Evolutionary conservation across 2,113 vertebrate genomes (phyloP).

Genomic region (Psettodes erumei): DNA sequence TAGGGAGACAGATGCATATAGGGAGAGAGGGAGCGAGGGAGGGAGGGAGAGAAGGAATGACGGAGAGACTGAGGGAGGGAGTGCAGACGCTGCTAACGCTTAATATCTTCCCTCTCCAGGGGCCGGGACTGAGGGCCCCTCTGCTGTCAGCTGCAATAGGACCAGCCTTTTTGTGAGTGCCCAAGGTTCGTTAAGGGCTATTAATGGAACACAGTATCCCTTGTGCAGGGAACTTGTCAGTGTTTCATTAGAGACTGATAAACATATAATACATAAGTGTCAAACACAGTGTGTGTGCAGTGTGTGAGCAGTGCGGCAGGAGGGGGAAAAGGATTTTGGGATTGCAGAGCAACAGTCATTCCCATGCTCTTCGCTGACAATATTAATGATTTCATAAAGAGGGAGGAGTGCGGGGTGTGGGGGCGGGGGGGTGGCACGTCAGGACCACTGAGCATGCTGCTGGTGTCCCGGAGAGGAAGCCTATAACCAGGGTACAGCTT

Average conservation of each 20-base stretch:
- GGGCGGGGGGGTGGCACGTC: neutral
- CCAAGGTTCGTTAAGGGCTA: conserved; percentile 82
- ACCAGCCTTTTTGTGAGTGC: conserved; percentile 73
- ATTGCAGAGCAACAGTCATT: conserved; percentile 63
- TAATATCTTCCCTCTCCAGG: conserved; percentile 80
- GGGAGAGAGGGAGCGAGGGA: conserved; percentile 12
- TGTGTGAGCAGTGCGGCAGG: conserved; percentile 60
- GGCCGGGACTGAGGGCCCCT: conserved; percentile 70
- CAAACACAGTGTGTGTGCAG: conserved; percentile 66
- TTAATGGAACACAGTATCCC: conserved; percentile 78
- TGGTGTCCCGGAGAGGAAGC: conserved; percentile 35
- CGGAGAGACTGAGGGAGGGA: conserved; percentile 56
- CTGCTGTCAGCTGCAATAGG: conserved; percentile 79
- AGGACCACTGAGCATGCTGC: conserved; percentile 32
- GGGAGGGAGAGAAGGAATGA: conserved; percentile 22
- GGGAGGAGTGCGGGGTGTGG: conserved; percentile 9
- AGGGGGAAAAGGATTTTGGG: conserved; percentile 66
- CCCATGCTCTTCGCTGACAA: conserved; percentile 67
- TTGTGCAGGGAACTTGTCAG: conserved; percentile 79
- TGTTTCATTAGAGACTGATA: conserved; percentile 83
- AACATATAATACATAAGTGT: conserved; percentile 80
- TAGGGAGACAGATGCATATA: conserved; percentile 60
- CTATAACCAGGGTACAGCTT: conserved; percentile 18
- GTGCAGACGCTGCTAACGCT: conserved; percentile 73
- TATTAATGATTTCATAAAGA: conserved; percentile 54